A percentile compares a stretch with the other conserved stretches of the same genome.
Conservation (phyloP, 2,888 invertebrate genomes). For the Phalangium opilio region DNA sequence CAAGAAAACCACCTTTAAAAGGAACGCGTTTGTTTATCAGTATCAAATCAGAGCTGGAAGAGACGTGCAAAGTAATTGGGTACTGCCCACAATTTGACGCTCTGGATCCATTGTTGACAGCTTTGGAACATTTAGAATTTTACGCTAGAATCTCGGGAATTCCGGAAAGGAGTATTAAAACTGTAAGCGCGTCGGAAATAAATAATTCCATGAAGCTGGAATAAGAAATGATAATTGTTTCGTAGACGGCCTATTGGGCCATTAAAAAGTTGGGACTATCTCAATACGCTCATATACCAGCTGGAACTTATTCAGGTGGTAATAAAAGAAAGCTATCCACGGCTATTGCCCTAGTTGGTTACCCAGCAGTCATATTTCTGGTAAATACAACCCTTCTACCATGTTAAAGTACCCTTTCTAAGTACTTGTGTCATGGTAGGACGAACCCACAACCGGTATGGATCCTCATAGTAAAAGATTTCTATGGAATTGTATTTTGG, state of each 20-base stretch:
- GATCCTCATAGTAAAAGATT: conserved; percentile 46
- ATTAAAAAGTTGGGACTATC: conserved; percentile 46
- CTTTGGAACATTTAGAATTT: conserved; percentile 55
- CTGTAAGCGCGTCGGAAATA: no score
- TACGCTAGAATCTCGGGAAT: conserved; percentile 40
- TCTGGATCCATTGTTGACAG: conserved; percentile 57
- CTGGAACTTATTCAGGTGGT: conserved; percentile 50
- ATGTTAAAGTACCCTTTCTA: no score
- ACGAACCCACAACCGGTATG: conserved; percentile 55
- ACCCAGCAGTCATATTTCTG: conserved; percentile 48
- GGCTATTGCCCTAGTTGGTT: conserved; percentile 57
- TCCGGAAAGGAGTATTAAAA: conserved; percentile 18
- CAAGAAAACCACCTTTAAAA: no score
- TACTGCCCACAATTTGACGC: conserved; percentile 88
- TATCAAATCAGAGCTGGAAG: conserved; percentile 33
- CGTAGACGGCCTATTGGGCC: conserved; percentile 43
- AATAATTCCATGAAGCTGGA: no score
- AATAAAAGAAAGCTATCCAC: conserved; percentile 64
- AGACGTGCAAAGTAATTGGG: conserved; percentile 41
- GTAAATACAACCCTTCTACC: conserved; percentile 20
- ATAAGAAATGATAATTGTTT: no score
- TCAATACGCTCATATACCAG: conserved; percentile 37
- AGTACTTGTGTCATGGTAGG: conserved; percentile 32
- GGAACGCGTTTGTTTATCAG: conserved; percentile 29
- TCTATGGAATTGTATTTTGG: conserved; percentile 42